Base-by-base conservation (phyloP, 2,797 vertebrate genomes). In the Danio tinwini region DNA sequence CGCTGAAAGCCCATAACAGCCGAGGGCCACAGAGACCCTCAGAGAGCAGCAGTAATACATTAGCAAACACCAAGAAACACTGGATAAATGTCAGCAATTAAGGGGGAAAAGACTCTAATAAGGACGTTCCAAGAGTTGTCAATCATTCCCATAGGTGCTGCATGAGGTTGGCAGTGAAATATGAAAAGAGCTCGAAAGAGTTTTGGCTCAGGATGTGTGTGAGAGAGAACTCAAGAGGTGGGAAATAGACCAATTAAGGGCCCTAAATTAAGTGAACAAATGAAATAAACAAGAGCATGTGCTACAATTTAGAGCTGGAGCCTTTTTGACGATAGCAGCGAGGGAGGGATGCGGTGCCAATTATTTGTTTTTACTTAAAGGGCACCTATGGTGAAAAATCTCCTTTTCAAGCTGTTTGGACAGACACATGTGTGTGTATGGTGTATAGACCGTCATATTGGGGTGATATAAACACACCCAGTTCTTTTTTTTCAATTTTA, bases 11-110 rank as follows among this genome's bases (percentile, higher is more conserved):
- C 95, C 95, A 96, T 96, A 96, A 96, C 96, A 96, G 95, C 92
- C 93, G 93, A 94, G 79, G 94, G 93, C 94, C 93, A 93, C 91
- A 93, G 94, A 94, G 95, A 93, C 95, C 95, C 91, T 92, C 94
- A 94, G 94, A 96, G 94, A 94, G 95, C 93, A 94, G 95, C 96
- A 97, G 97, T 98, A 98, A 99, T 98, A 98, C 97, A 98, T 99
- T 99, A 98, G 98, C 97, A 99, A 99, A 98, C 97, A 99, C 94
- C 97, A 96, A 97, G 97, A 98, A 98, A 99, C 97, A 98, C 97
- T 99, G 96, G 97, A 98, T 97, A 98, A 99, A 99, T 99, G 97
- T 98, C 97, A 99, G 97, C 96, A 97, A 99, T 98, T 99, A 98
- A 95, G 93, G 93, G 91, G 76, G 95, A 93, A 93, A 85, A 88